Base-by-base conservation (phyloP, 2,113 vertebrate genomes). In the Symphodus melops region DNA sequence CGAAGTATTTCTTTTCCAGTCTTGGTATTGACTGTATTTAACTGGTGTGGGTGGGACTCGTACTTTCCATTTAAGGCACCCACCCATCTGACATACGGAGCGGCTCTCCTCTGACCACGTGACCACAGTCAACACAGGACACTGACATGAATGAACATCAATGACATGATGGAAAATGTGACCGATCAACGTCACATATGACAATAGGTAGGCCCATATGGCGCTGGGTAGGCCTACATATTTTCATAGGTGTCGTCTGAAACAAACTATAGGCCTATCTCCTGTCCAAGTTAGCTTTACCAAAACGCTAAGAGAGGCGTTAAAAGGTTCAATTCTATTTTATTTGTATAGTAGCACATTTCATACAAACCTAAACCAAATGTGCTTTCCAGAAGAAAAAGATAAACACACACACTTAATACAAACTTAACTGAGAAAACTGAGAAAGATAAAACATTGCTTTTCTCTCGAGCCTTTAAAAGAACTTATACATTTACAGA, bases 1-100 rank as follows among this genome's bases (percentile, higher is more conserved):
- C 21, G 1, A 48, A 44, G 46, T 3, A 5, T 19, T 14, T 11
- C 1, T 51, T 2, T 7, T 17, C 1, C 49, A 37, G 16, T 12
- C 2, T 2, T n/a, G 9, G 71, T 19, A 14, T 13, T 23, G 52
- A 42, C 37, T 55, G 54, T 79, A n/a, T 55, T 81, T 74, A 77
- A 69, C 4, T 54, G 0, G 19, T 14, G 75, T 86, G 91, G 91
- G 92, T 59, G 85, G 90, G 75, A 68, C 89, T 80, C 82, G 69
- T 25, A 85, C 28, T 89, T 90, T 91, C 88, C 91, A 82, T 79
- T 28, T 25, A 25, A 5, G n/a, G 81, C 20, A 56, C 56, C 72
- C 83, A 65, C 84, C 87, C 84, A 77, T 33, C 28, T 8, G 4
- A 17, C 54, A 1, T 1, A 55, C 75, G 8, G 10, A 14, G 12